Evolutionary conservation across 2,797 vertebrate species (phyloP), one percentile per base, ranked within the genome.

Genomic region (Liparis tanakae): DNA sequence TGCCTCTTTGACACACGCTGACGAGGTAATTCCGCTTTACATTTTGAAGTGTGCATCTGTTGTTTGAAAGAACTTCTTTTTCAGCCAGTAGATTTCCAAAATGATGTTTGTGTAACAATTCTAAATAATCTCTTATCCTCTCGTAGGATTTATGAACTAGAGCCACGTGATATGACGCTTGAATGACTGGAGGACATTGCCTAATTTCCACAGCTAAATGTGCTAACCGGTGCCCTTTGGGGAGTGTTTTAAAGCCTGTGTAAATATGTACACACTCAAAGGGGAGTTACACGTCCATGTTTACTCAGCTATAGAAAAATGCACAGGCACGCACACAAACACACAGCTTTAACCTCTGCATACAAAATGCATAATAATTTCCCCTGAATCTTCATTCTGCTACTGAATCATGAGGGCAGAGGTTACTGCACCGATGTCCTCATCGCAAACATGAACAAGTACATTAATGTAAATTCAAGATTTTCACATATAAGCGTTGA

Each of bases 251-350:
- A 76, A 67, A 73, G 57, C 50, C 60, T 60, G 22, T 60, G 70
- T 58, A 80, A 85, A 86, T 74, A 78, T 81, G 41, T 55, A 44
- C 43, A 39, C 36, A 39, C 41, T 72, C 33, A 74, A 81, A 50
- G 72, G n/a, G 70, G 22, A 61, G 25, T 37, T 69, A 36, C 20
- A 65, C 12, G 3, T 51, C 30, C 10, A 15, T 56, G 62, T 74
- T 74, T 84, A 64, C 74, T 75, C 70, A 58, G 41, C 46, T 6
- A 25, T 25, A 61, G 48, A 60, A 48, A 78, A 72, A 80, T 68
- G 22, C 70, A 71, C 63, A 72, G 37, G 17, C 59, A 53, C 30
- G 59, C 37, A 61, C 18, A 61, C 15, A 53, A 36, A 62, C 37
- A 61, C 18, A 61, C 15, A 36, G 57, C 44, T 74, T 65, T 58